phyloP scores from a whole-genome alignment of 2,797 vertebrate species.

The Ispidina lecontei region DNA sequence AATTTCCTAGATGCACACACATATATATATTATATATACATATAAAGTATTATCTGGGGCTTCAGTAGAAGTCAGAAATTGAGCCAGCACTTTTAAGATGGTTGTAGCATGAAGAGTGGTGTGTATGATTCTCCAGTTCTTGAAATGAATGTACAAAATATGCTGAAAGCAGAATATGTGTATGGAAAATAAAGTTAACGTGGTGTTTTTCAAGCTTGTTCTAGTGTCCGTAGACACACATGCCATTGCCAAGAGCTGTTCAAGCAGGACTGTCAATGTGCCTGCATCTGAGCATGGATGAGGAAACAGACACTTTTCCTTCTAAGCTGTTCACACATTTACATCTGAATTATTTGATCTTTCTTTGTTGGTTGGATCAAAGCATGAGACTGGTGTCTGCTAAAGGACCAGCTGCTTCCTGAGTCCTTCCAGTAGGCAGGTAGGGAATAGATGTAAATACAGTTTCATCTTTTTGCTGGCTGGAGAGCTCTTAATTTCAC shows the following conservation, averaged over 20 bases:
- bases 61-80: conserved; percentile 9
- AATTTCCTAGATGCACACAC: not conserved
- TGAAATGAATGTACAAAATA: conserved; percentile 4
- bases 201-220: conserved; percentile 17
- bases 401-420: not conserved
- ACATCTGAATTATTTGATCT: not conserved
- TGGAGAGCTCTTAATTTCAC: not conserved
- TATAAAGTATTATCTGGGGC: not conserved
- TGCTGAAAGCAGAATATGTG: not conserved
- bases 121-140: not conserved
- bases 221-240: not conserved
- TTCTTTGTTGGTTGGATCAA: not conserved
- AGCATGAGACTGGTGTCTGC: not conserved
- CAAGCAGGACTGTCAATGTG: fast-evolving
- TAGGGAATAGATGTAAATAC: not conserved
- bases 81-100: conserved; percentile 27
- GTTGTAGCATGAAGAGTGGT: not conserved
- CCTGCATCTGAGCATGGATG: not conserved
- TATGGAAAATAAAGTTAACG: conserved; percentile 50
- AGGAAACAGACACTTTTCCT: not conserved
- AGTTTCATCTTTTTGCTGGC: not conserved
- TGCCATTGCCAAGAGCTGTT: not conserved
- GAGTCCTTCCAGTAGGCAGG: not conserved
- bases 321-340: not conserved
- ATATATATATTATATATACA: not conserved